Conservation (phyloP, 2,888 invertebrate species). For the Scrobipalpa atriplicella region DNA sequence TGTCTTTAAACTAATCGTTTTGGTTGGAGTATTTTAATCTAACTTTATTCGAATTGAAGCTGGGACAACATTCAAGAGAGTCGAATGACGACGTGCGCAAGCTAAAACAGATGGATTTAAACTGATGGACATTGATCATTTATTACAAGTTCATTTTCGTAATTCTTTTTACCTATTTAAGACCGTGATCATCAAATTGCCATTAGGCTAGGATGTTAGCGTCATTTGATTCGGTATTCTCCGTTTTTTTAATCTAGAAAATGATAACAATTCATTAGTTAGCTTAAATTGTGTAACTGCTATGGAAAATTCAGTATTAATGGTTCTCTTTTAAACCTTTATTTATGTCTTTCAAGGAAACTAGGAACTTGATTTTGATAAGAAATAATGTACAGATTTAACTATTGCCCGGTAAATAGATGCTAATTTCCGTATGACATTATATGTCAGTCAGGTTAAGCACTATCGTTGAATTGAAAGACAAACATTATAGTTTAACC, state of each 20-base stretch:
- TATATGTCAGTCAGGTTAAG: neutral
- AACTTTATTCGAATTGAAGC: neutral
- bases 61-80: neutral
- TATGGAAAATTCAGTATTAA: too few species aligned
- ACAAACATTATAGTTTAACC: slow-evolving; percentile 14
- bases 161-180: neutral
- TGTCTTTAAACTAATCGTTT: neutral
- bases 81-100: neutral
- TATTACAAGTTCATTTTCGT: neutral
- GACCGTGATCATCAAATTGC: slow-evolving; percentile 6
- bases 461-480: slow-evolving; percentile 10
- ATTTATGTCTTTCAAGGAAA: neutral
- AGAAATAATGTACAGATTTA: neutral
- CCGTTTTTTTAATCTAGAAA: neutral
- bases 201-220: neutral
- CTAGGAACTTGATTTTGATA: neutral
- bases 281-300: too few species aligned
- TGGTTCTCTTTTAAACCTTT: too few species aligned
- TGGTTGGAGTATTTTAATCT: neutral
- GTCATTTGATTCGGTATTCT: neutral
- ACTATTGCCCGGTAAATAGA: neutral
- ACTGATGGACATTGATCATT: slow-evolving; percentile 1
- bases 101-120: slow-evolving; percentile 5
- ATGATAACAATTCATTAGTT: neutral
- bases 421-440: neutral